Base-by-base conservation (phyloP, 1,140 invertebrate genomes). In the Spodoptera litura region DNA sequence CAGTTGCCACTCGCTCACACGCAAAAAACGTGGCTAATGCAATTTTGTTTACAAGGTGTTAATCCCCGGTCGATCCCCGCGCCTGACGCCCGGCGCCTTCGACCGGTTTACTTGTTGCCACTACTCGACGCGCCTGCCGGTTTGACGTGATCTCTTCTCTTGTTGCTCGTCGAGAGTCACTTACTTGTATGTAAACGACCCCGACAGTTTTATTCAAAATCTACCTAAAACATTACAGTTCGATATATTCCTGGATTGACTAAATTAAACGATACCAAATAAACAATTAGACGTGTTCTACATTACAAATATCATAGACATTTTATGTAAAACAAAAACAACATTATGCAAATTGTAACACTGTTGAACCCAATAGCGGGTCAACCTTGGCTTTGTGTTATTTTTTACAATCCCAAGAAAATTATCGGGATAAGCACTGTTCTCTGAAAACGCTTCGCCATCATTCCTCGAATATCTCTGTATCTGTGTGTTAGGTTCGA, bases 11-110 rank as follows among this genome's bases (percentile, higher is more conserved):
- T 74, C 38, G 4, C 5, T 51, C 56, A 44, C 75, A n/a, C 72
- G 80, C 80, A 84, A 90, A 89, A 90, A 92, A 91, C 81, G 82
- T 86, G 88, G 85, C 84, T 89, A 89, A 91, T 88, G 87, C 90
- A 88, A 90, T 92, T 91, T 91, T 93, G 92, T 93, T 93, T 93
- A 93, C 91, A 92, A 91, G 88, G 87, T 88, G 93, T 91, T 93
- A 91, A 93, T 91, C 86, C 88, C 76, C 86, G 84, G 84, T 87
- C 86, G 86, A 86, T 91, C 87, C 88, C 83, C 84, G 80, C 85
- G 83, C 74, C 86, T 84, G 90, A 84, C 87, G 87, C 81, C 81
- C 88, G 92, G 92, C 93, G 93, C 93, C 93, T 76, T 71, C 88
- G 87, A 94, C 93, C 93, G 93, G 93, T 94, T 94, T 90, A 79